Evolutionary conservation across 2,888 invertebrate species (phyloP).

Genomic region (Archips crataeganus): DNA sequence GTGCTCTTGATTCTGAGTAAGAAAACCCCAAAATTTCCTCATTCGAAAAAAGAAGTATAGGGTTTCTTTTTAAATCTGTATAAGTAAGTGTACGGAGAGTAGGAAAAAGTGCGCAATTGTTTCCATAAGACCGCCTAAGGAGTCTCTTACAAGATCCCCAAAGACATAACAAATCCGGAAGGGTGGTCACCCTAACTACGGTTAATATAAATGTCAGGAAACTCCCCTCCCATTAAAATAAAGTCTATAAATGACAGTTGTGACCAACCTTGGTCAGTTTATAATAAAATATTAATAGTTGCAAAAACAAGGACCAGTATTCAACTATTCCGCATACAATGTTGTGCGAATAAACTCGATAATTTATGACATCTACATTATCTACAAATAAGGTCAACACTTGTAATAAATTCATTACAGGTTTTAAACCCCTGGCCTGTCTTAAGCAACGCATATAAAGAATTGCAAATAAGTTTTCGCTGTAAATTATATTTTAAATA

Average conservation of each 20-base stretch:
- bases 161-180: too few relatives aligned
- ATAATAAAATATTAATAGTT: conserved; percentile 32
- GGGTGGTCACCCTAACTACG: neutral
- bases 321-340: conserved; percentile 3
- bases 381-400: conserved; percentile 8
- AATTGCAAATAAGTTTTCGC: too few relatives aligned
- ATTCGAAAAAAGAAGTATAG: too few relatives aligned
- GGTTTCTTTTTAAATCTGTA: too few relatives aligned
- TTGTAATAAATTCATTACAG: conserved; percentile 13
- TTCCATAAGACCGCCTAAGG: too few relatives aligned
- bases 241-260: neutral
- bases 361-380: conserved; percentile 19
- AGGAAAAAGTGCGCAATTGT: too few relatives aligned
- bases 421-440: neutral
- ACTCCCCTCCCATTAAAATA: neutral
- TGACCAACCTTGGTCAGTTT: neutral
- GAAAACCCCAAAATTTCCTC: too few relatives aligned
- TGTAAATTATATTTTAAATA: too few relatives aligned
- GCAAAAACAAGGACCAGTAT: conserved; percentile 10
- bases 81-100: too few relatives aligned
- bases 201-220: neutral
- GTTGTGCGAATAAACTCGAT: conserved; percentile 22
- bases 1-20: too few relatives aligned
- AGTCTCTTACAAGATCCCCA: too few relatives aligned
- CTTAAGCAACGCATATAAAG: neutral